Conservation (phyloP, 2,113 vertebrate species). For the Cottus gobio region DNA sequence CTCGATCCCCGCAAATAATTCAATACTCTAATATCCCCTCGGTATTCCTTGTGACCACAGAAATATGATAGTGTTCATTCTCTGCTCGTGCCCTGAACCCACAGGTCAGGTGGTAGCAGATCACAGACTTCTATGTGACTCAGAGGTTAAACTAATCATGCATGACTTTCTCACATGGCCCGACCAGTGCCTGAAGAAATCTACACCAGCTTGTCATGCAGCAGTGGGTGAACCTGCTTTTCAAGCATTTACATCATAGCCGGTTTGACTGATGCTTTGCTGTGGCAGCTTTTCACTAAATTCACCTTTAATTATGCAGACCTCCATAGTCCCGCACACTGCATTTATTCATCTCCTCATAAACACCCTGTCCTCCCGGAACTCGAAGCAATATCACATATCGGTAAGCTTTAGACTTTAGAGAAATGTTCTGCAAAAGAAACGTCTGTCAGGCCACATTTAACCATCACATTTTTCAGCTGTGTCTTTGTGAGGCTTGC, state of each 20-base stretch:
- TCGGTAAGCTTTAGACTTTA: not conserved
- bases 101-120: conserved; percentile 79
- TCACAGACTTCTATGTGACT: conserved; percentile 74
- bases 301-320: not conserved
- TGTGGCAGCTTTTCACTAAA: not conserved
- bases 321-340: not conserved
- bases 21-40: conserved; percentile 77
- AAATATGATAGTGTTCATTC: conserved; percentile 81
- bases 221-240: conserved; percentile 59
- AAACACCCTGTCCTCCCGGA: not conserved
- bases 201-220: conserved; percentile 58
- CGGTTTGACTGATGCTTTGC: not conserved
- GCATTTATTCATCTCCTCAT: not conserved
- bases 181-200: conserved; percentile 55
- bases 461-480: not conserved
- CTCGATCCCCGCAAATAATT: conserved; percentile 72
- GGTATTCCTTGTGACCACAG: conserved; percentile 75
- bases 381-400: not conserved
- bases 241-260: conserved; percentile 23
- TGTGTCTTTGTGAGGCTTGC: not conserved
- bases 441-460: conserved; percentile 1
- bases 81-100: conserved; percentile 67
- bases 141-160: conserved; percentile 81
- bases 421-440: conserved; percentile 5
- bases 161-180: conserved; percentile 71